These are phyloP conservation scores for Terebella lapidaria DNA, from an alignment of 2,888 invertebrate genomes.

Conservation along the genomic window DNA sequence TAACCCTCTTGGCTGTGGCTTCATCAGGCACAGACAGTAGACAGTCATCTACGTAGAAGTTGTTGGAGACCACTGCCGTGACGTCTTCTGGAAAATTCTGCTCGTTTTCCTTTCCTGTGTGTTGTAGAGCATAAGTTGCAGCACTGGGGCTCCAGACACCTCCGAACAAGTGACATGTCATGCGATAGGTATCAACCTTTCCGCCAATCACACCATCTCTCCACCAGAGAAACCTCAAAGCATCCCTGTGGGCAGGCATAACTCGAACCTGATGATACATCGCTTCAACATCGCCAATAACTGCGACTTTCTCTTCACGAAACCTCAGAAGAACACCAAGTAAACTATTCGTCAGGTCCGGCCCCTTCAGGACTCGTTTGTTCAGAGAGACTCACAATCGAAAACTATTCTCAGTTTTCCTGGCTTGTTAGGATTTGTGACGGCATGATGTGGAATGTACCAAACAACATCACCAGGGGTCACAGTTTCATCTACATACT, in stretches of 20 bases:
- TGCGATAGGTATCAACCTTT: neutral
- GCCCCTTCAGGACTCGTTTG: constrained; percentile 17
- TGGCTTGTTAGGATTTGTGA: constrained; percentile 9
- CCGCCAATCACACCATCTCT: neutral
- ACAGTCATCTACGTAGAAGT: constrained; percentile 4
- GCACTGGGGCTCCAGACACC: neutral
- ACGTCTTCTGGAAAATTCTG: neutral
- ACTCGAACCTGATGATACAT: constrained; percentile 8
- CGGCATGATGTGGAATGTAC: constrained; percentile 24
- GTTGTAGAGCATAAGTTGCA: neutral
- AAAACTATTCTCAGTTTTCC: constrained; percentile 11
- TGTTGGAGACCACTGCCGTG: neutral
- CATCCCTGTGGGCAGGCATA: neutral
- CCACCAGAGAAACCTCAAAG: constrained; percentile 4
- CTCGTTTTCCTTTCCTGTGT: neutral
- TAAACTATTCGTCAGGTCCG: constrained; percentile 19
- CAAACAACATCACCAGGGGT: neutral
- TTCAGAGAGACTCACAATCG: constrained; percentile 18
- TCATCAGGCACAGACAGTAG: neutral
- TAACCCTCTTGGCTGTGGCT: neutral
- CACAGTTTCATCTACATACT: too few species aligned
- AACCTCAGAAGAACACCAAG: constrained; percentile 19
- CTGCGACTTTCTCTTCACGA: constrained; percentile 12
- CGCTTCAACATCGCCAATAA: constrained; percentile 1
- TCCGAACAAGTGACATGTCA: constrained; percentile 4